Evolutionary conservation across 2,113 vertebrate genomes (phyloP), one percentile per base, ranked within the genome.

Genomic region (Anguilla rostrata): DNA sequence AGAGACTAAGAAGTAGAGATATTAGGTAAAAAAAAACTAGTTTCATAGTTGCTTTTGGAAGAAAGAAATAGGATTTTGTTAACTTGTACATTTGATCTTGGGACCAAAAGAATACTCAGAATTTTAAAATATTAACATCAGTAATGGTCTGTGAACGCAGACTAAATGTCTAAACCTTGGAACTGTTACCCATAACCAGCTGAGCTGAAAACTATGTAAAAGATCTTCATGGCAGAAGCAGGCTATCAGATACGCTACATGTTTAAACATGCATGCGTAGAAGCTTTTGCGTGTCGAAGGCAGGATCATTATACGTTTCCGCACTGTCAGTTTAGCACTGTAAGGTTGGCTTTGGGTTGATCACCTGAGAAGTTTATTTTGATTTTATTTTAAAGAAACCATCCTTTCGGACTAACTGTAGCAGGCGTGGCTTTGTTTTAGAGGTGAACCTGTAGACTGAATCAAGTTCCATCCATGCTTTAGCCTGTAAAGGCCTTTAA

Each of bases 281-380:
- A 66, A 3, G 26, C 71, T 75, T 26, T 75, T 12, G 5, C 34
- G 71, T 75, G n/a, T 34, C 12, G n/a, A 75, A 75, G 71, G 71
- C 71, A 75, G 34, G 71, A 34, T 9, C n/a, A 34, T 26, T 75
- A 22, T 71, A 71, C 63, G 7, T 71, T 71, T 71, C 63, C 26
- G 4, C 3, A 5, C 34, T 75, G 26, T 11, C 1, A 34, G 71
- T 75, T 75, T n/a, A 75, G 71, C n/a, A 75, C 71, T 75, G 71
- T 75, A 34, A 75, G n/a, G n/a, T 75, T 29, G 71, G 71, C 71
- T 75, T 75, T 75, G 71, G 71, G 71, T 75, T 75, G 26, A 75
- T 75, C n/a, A 75, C 71, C 71, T 75, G 71, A 75, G 71, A 75
- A 75, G 4, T 26, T 71, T 3, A 20, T 75, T 75, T 29, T 66